A percentile compares a stretch with the other conserved stretches of the same genome.
phyloP scores from a whole-genome alignment of 1,140 invertebrate genomes.

The Macrosteles quadrilineatus region DNA sequence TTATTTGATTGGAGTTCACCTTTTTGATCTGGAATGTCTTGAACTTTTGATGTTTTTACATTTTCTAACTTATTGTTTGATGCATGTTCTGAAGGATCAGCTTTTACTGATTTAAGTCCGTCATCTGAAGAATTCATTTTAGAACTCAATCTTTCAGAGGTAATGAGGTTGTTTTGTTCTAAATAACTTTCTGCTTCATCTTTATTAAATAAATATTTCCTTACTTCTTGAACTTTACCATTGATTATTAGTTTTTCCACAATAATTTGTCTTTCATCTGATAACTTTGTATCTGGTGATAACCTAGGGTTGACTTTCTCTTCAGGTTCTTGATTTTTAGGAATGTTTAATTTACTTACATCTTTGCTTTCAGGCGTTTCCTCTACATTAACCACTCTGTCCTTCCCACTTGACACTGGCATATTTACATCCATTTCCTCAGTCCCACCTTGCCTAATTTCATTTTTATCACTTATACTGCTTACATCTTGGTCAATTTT shows the following conservation, averaged over 20 bases:
- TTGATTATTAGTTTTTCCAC: conserved; percentile 7
- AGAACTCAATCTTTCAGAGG: neutral
- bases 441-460: no score
- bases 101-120: neutral
- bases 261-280: neutral
- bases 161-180: conserved; percentile 37
- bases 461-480: neutral
- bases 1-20: neutral
- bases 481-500: neutral
- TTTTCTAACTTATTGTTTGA: no score
- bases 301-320: no score
- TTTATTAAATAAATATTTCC: neutral
- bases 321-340: no score
- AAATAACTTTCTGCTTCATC: conserved; percentile 38
- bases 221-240: conserved; percentile 11
- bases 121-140: neutral
- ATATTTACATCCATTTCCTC: no score
- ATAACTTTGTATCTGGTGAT: no score
- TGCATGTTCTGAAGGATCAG: conserved; percentile 26
- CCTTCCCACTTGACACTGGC: no score
- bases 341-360: no score
- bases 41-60: conserved; percentile 39
- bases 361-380: no score
- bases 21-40: conserved; percentile 38
- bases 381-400: no score